Evolutionary conservation across 2,888 invertebrate species (phyloP).

Genomic region (Epinotia nisella): DNA sequence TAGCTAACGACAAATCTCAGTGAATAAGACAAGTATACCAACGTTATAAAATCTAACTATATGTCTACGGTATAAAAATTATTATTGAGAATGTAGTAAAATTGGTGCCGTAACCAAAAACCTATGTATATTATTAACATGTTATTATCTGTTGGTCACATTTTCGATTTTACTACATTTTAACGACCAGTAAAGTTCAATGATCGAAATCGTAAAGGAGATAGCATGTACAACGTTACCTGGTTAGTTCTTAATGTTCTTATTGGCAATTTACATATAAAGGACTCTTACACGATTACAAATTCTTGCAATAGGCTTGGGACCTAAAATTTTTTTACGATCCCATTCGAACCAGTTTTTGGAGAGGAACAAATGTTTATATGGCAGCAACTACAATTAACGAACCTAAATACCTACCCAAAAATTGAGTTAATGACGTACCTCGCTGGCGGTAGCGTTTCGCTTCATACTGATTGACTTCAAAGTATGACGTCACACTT

Average conservation of each 20-base stretch:
- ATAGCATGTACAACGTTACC: not conserved
- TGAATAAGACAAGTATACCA: too few relatives aligned
- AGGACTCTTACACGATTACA: too few relatives aligned
- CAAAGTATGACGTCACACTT: too few relatives aligned
- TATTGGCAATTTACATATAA: not conserved
- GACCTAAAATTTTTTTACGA: too few relatives aligned
- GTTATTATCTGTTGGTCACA: not conserved
- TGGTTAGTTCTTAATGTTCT: not conserved
- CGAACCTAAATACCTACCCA: too few relatives aligned
- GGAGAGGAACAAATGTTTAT: too few relatives aligned
- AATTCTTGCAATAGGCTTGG: too few relatives aligned
- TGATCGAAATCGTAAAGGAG: not conserved
- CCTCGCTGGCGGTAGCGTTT: too few relatives aligned
- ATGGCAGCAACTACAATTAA: too few relatives aligned
- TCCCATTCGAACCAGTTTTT: too few relatives aligned
- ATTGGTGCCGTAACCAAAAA: not conserved
- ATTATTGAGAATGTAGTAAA: not conserved
- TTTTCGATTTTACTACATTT: not conserved
- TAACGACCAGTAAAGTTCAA: not conserved
- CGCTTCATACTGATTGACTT: too few relatives aligned
- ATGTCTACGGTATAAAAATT: not conserved
- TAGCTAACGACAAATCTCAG: not conserved
- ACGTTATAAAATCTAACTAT: not conserved
- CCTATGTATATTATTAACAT: not conserved
- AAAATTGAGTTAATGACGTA: too few relatives aligned